Conservation (phyloP, 2,888 invertebrate species). For the Stomorhina lunata region DNA sequence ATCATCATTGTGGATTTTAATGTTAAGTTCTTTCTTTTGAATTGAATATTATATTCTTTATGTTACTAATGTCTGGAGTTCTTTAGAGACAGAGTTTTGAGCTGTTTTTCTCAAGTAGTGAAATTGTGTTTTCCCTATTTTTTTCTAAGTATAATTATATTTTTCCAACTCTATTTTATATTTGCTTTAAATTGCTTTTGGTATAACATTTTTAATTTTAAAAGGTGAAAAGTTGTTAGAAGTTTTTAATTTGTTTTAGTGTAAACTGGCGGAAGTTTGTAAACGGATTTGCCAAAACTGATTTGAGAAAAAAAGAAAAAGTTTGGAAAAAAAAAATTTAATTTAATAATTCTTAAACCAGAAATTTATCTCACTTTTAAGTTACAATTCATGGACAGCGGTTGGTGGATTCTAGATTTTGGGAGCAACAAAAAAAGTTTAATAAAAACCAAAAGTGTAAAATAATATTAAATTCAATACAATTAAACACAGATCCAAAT, state of each 20-base stretch:
- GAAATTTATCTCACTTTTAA: constrained; percentile 44
- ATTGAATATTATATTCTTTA: not conserved
- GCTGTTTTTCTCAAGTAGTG: constrained; percentile 36
- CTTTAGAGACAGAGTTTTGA: constrained; percentile 11
- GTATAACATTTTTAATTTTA: not conserved
- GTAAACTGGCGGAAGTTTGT: constrained; percentile 47
- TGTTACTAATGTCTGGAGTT: constrained; percentile 1
- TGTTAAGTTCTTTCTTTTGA: constrained; percentile 46
- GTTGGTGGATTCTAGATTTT: constrained; percentile 22
- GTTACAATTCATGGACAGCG: constrained; percentile 56
- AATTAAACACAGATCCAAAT: no score
- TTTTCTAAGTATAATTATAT: constrained; percentile 44
- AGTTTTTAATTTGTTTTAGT: constrained; percentile 22
- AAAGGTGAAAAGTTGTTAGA: constrained; percentile 60
- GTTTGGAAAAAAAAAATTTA: constrained; percentile 34
- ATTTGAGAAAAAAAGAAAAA: constrained; percentile 1
- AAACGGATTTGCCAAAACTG: constrained; percentile 43
- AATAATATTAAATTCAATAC: not conserved
- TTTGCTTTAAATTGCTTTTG: not conserved
- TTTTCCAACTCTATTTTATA: not conserved
- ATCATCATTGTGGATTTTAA: constrained; percentile 5
- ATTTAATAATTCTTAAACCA: constrained; percentile 35
- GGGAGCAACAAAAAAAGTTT: no score
- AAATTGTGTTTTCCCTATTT: constrained; percentile 32
- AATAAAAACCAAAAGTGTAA: not conserved